Conservation (phyloP, 2,113 vertebrate genomes). For the Podiceps cristatus region DNA sequence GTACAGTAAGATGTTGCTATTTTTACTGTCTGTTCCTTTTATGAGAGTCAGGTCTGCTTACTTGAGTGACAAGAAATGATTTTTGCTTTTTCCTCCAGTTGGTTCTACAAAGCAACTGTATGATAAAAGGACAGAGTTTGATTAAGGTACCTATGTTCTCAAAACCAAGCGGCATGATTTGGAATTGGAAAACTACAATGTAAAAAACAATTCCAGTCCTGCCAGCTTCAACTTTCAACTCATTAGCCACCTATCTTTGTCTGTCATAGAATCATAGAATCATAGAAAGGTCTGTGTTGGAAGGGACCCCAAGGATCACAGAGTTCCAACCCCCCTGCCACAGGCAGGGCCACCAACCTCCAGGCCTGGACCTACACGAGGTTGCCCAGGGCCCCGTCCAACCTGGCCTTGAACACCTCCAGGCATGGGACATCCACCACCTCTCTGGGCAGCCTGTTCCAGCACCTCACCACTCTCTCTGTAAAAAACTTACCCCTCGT, state of each 20-base stretch:
- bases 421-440: no score
- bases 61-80: background rate
- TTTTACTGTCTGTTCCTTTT: slow-evolving; percentile 32
- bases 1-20: background rate
- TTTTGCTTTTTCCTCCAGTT: background rate
- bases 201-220: background rate
- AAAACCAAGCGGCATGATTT: background rate
- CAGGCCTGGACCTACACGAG: no score
- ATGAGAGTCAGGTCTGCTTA: background rate
- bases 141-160: background rate
- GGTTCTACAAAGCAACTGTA: background rate
- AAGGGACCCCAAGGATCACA: no score
- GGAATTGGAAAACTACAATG: background rate
- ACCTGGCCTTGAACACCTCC: no score
- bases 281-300: no score
- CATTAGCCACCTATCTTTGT: background rate
- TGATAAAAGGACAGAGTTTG: background rate
- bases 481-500: no score
- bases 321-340: no score
- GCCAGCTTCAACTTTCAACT: background rate
- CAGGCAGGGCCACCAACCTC: no score
- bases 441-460: no score
- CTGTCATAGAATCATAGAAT: no score
- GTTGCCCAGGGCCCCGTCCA: no score
- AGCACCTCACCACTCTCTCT: no score